phyloP scores from a whole-genome alignment of 2,797 vertebrate species.

The Sardinella longiceps region DNA sequence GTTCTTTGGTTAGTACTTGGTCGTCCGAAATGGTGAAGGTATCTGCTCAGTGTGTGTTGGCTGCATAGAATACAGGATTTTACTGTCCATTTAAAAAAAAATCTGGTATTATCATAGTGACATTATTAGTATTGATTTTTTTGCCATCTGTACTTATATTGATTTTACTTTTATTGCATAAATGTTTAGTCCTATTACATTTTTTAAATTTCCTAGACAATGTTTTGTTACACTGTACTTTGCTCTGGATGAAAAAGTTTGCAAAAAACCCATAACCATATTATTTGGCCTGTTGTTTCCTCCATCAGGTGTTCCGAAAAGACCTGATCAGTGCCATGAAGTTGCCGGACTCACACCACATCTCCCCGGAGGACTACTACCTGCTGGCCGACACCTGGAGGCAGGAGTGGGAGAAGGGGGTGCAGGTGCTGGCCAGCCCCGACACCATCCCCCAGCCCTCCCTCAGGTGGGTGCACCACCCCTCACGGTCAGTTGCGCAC shows the following conservation, averaged over 20 bases:
- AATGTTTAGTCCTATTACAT: too few relatives aligned
- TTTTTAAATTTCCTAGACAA: too few relatives aligned
- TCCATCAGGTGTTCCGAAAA: slow-evolving; percentile 92
- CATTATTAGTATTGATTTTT: too few relatives aligned
- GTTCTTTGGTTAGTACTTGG: neutral
- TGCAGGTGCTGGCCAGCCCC: slow-evolving; percentile 93
- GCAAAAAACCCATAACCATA: too few relatives aligned
- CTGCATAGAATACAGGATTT: neutral
- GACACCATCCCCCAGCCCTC: slow-evolving; percentile 89
- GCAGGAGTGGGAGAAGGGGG: slow-evolving; percentile 98
- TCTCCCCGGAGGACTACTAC: slow-evolving; percentile 92
- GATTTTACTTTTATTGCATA: too few relatives aligned
- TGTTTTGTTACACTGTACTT: too few relatives aligned
- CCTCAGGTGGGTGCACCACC: slow-evolving; percentile 79
- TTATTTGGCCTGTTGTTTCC: neutral
- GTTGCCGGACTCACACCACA: slow-evolving; percentile 92
- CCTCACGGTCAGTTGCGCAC: neutral
- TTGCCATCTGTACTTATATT: too few relatives aligned
- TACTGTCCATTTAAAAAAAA: too few relatives aligned
- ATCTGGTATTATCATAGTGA: too few relatives aligned
- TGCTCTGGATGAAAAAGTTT: too few relatives aligned
- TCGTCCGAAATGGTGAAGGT: neutral
- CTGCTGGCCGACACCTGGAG: slow-evolving; percentile 94
- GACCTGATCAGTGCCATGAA: slow-evolving; percentile 99
- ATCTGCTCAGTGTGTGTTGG: too few relatives aligned